phyloP scores from a whole-genome alignment of 1,140 invertebrate species.

The Drosophila ficusphila region DNA sequence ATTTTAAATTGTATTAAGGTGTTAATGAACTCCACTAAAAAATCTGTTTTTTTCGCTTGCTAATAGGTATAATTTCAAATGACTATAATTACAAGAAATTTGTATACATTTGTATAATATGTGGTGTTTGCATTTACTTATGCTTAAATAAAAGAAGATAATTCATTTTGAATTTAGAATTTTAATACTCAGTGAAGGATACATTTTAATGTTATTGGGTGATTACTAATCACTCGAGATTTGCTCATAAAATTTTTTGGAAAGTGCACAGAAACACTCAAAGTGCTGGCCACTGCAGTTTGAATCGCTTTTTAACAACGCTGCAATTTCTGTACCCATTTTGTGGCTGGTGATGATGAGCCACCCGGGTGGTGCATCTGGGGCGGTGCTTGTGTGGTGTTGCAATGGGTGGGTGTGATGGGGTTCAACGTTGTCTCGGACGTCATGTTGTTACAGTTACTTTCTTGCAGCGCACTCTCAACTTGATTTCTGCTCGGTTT shows the following conservation, averaged over 20 bases:
- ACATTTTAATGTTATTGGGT: neutral
- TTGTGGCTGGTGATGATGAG: conserved; percentile 53
- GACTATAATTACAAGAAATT: too few species aligned
- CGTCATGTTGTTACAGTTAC: conserved; percentile 77
- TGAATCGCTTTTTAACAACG: conserved; percentile 76
- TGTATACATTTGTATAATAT: too few species aligned
- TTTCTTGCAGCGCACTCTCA: conserved; percentile 69
- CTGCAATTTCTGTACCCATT: conserved; percentile 65
- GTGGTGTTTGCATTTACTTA: too few species aligned
- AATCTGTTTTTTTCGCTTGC: too few species aligned
- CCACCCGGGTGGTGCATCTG: conserved; percentile 10
- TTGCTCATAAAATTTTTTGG: conserved; percentile 9
- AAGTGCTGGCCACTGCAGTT: conserved; percentile 60
- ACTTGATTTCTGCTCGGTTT: conserved; percentile 35
- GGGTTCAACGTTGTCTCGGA: conserved; percentile 48
- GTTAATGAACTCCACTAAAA: too few species aligned
- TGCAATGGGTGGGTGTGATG: neutral
- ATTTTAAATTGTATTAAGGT: too few species aligned
- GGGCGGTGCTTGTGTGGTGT: conserved; percentile 1
- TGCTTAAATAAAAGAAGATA: too few species aligned
- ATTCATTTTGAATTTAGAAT: too few species aligned
- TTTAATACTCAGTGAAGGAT: too few species aligned
- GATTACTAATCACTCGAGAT: neutral
- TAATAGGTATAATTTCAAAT: too few species aligned
- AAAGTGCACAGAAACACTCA: conserved; percentile 11